phyloP scores from a whole-genome alignment of 2,888 invertebrate species.

The Calliopum simillimum region DNA sequence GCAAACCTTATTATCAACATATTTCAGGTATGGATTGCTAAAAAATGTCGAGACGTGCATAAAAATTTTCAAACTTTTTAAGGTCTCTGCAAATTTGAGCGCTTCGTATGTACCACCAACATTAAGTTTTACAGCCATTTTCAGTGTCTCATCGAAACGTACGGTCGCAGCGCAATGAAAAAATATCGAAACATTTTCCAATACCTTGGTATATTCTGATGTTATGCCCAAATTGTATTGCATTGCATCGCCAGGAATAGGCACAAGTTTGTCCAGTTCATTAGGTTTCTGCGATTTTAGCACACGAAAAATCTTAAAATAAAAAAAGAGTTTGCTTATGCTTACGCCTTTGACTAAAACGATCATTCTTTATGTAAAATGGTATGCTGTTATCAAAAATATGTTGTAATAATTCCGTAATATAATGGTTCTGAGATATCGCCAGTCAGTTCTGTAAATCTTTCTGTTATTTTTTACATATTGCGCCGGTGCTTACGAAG shows the following conservation, averaged over 20 bases:
- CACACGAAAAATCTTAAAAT: constrained; percentile 53
- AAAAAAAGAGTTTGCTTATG: background rate
- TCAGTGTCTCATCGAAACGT: constrained; percentile 82
- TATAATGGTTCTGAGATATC: too few species aligned
- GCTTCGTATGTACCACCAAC: constrained; percentile 75
- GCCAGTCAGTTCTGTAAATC: too few species aligned
- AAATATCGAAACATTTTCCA: constrained; percentile 74
- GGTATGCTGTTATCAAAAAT: background rate
- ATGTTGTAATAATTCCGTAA: background rate
- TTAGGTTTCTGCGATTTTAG: constrained; percentile 51
- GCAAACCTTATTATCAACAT: constrained; percentile 77
- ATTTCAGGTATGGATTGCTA: constrained; percentile 80
- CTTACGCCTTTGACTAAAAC: too few species aligned
- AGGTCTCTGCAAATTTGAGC: constrained; percentile 71
- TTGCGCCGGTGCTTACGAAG: too few species aligned
- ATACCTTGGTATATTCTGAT: constrained; percentile 30
- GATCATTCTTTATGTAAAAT: too few species aligned
- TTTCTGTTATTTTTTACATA: too few species aligned
- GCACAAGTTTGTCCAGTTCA: constrained; percentile 54
- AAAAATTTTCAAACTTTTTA: constrained; percentile 71
- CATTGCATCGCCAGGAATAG: constrained; percentile 57
- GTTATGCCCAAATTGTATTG: constrained; percentile 55
- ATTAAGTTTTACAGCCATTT: constrained; percentile 73
- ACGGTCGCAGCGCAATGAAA: constrained; percentile 86
- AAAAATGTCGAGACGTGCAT: constrained; percentile 90